These are phyloP conservation scores for Illadopsis cleaveri DNA, from an alignment of 2,113 vertebrate genomes.

Conservation along the genomic window DNA sequence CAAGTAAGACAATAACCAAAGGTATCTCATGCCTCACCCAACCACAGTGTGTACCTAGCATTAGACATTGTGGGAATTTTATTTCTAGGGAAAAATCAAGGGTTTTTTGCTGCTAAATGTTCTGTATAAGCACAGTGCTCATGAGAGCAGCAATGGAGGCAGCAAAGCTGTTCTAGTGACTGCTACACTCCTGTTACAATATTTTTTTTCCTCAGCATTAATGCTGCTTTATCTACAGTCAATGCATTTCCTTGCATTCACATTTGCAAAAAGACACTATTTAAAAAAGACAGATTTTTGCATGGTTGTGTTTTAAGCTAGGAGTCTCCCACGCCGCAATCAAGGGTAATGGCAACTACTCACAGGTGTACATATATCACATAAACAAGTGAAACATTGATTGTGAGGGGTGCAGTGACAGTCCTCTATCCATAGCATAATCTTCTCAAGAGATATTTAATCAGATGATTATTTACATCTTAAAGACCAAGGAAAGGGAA, in stretches of 20 bases:
- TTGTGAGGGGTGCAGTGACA: constrained; percentile 65
- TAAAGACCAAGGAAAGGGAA: constrained; percentile 67
- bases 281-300: constrained; percentile 43
- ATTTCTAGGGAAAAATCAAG: neutral
- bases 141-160: neutral
- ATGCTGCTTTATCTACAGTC: constrained; percentile 49
- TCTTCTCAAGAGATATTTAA: constrained; percentile 73
- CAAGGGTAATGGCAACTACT: constrained; percentile 72
- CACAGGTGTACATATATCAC: constrained; percentile 71
- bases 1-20: neutral
- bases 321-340: constrained; percentile 68
- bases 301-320: constrained; percentile 3
- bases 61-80: neutral
- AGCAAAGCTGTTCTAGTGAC: neutral
- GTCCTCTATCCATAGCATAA: constrained; percentile 70
- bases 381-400: constrained; percentile 73
- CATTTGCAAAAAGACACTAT: constrained; percentile 50
- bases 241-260: constrained; percentile 34
- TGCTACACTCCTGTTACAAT: neutral
- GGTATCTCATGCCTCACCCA: neutral
- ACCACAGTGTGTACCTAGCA: neutral
- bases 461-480: constrained; percentile 75
- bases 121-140: neutral
- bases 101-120: neutral
- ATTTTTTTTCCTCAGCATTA: neutral